Conservation (phyloP, 2,113 vertebrate genomes). For the Peromyscus leucopus region DNA sequence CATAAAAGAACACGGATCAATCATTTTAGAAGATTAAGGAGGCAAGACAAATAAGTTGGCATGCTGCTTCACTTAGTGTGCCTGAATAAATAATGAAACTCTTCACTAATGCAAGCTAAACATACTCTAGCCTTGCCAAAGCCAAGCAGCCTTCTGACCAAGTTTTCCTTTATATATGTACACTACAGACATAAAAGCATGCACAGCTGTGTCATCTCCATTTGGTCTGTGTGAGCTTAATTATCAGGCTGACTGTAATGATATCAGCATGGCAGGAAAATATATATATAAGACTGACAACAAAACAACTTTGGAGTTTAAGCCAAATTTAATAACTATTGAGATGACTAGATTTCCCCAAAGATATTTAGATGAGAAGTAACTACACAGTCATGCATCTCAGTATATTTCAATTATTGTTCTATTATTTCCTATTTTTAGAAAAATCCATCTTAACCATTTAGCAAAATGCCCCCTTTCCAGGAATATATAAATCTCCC, state of each 20-base stretch:
- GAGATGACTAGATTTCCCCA: background rate
- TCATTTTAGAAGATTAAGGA: constrained; percentile 90
- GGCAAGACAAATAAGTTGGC: constrained; percentile 87
- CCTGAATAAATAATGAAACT: constrained; percentile 91
- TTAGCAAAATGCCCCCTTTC: constrained; percentile 64
- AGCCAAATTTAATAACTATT: constrained; percentile 38
- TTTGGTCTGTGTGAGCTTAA: constrained; percentile 15
- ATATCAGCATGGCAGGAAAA: constrained; percentile 31
- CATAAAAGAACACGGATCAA: constrained; percentile 89
- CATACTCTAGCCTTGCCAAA: constrained; percentile 78
- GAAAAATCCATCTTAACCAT: constrained; percentile 2
- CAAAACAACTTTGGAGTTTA: constrained; percentile 21
- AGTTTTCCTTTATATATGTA: constrained; percentile 60
- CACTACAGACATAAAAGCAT: constrained; percentile 75
- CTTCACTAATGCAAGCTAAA: constrained; percentile 86
- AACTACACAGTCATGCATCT: constrained; percentile 42
- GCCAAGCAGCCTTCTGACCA: constrained; percentile 74
- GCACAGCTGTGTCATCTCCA: constrained; percentile 40
- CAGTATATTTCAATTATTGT: constrained; percentile 17
- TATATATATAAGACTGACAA: constrained; percentile 55
- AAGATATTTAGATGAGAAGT: constrained; percentile 32
- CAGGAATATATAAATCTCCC: constrained; percentile 44
- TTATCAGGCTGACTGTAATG: constrained; percentile 39
- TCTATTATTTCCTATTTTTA: constrained; percentile 40
- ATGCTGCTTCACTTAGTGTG: constrained; percentile 90